Evolutionary conservation across 2,888 invertebrate genomes (phyloP).

Genomic region (Zhengitettix transpicula): DNA sequence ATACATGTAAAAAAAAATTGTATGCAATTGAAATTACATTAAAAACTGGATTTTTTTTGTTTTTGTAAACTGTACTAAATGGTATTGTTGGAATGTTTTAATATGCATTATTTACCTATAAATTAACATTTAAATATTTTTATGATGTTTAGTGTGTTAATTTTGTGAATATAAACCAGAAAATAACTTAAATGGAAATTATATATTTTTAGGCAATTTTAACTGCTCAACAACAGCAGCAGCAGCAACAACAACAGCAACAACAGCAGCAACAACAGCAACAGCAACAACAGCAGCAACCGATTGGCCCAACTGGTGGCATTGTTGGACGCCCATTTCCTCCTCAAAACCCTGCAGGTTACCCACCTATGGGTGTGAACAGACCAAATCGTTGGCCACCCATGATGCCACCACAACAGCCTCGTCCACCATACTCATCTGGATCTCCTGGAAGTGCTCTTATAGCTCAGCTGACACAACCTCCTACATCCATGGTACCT

Average conservation of each 20-base stretch:
- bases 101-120: no score
- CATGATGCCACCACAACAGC: constrained; percentile 14
- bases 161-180: no score
- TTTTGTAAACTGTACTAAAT: no score
- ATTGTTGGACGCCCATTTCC: constrained; percentile 3
- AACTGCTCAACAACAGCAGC: constrained; percentile 2
- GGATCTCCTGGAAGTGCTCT: constrained; percentile 27
- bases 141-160: no score
- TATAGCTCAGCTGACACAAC: constrained; percentile 39
- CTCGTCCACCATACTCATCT: constrained; percentile 9
- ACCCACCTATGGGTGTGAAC: not conserved
- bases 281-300: constrained; percentile 24
- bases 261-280: constrained; percentile 22
- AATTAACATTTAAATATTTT: no score
- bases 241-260: constrained; percentile 10
- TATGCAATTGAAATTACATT: no score
- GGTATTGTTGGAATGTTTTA: no score
- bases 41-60: no score
- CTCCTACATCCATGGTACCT: constrained; percentile 24
- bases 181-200: no score
- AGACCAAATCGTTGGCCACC: constrained; percentile 35
- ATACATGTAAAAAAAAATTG: no score
- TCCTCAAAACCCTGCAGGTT: not conserved
- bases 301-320: constrained; percentile 20
- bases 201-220: not conserved